Evolutionary conservation across 1,140 invertebrate species (phyloP).

Genomic region (Drosophila kikkawai): DNA sequence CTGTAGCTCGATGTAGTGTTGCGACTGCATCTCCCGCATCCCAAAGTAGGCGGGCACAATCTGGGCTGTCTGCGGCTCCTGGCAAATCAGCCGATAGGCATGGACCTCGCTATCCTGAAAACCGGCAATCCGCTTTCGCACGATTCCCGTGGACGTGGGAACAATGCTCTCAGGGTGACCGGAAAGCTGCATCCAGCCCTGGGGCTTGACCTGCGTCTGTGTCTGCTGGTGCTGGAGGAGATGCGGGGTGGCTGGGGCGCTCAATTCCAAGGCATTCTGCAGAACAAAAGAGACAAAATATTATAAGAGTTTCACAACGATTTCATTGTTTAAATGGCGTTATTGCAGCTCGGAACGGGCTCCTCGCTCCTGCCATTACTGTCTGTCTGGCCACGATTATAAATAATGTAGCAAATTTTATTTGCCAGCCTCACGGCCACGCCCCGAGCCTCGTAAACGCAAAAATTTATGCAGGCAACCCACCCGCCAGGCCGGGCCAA

Average conservation of each 20-base stretch:
- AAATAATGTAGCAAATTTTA: slow-evolving; percentile 72
- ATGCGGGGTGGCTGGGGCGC: slow-evolving; percentile 95
- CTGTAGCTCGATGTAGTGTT: slow-evolving; percentile 96
- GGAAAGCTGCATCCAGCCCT: slow-evolving; percentile 96
- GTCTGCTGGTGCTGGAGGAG: slow-evolving; percentile 87
- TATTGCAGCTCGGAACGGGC: slow-evolving; percentile 12
- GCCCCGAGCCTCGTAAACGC: slow-evolving; percentile 56
- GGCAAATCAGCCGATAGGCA: slow-evolving; percentile 93
- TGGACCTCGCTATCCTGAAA: slow-evolving; percentile 91
- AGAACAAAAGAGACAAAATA: slow-evolving; percentile 79
- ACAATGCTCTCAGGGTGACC: slow-evolving; percentile 96
- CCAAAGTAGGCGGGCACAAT: slow-evolving; percentile 95
- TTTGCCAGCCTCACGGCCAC: slow-evolving; percentile 39
- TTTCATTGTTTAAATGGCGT: slow-evolving; percentile 21
- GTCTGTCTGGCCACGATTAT: slow-evolving; percentile 49
- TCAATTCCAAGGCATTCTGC: slow-evolving; percentile 97
- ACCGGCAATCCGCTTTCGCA: slow-evolving; percentile 94
- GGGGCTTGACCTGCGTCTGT: slow-evolving; percentile 86
- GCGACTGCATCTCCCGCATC: slow-evolving; percentile 93
- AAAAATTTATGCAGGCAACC: slow-evolving; percentile 74
- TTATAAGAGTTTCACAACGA: background rate
- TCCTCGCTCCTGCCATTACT: slow-evolving; percentile 19
- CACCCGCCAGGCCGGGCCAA: slow-evolving; percentile 55
- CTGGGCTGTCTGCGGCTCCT: slow-evolving; percentile 90
- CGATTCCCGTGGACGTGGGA: slow-evolving; percentile 96